These are phyloP conservation scores for Drosophila simulans DNA, from an alignment of 1,140 invertebrate species.

Conservation along the genomic window DNA sequence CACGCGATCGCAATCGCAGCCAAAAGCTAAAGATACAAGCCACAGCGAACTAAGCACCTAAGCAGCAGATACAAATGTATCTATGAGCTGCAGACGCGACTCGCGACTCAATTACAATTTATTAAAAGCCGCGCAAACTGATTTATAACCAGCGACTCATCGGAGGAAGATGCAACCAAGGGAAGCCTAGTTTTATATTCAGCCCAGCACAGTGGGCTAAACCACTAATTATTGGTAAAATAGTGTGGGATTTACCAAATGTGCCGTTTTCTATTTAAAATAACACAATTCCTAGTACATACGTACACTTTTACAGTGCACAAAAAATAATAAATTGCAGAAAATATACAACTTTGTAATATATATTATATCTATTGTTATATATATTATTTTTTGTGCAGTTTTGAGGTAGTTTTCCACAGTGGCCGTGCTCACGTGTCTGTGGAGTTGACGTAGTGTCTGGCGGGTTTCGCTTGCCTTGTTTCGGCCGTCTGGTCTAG, in stretches of 20 bases:
- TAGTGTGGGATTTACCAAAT: no score
- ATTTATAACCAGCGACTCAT: slow-evolving; percentile 69
- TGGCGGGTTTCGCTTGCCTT: slow-evolving; percentile 53
- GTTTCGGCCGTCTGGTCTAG: slow-evolving; percentile 47
- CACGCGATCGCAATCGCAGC: slow-evolving; percentile 73
- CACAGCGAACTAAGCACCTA: slow-evolving; percentile 34
- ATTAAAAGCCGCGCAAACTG: slow-evolving; percentile 80
- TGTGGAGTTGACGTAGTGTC: slow-evolving; percentile 62
- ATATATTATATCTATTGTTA: no score
- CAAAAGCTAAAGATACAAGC: slow-evolving; percentile 33
- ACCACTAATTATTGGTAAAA: neutral
- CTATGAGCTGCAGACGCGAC: slow-evolving; percentile 74
- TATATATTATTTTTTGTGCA: fast-evolving
- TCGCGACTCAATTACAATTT: slow-evolving; percentile 83
- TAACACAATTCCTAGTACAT: no score
- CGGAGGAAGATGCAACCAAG: slow-evolving; percentile 33
- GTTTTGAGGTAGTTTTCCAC: slow-evolving; percentile 7
- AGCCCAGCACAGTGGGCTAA: slow-evolving; percentile 18
- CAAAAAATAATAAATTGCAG: no score
- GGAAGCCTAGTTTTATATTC: slow-evolving; percentile 20
- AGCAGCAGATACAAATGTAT: slow-evolving; percentile 72
- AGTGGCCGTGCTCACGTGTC: slow-evolving; percentile 60
- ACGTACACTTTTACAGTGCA: no score
- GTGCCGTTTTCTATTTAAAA: no score
- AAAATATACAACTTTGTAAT: neutral